Evolutionary conservation across 2,113 vertebrate genomes (phyloP).

Genomic region (Petrocephalus microphthalmus): DNA sequence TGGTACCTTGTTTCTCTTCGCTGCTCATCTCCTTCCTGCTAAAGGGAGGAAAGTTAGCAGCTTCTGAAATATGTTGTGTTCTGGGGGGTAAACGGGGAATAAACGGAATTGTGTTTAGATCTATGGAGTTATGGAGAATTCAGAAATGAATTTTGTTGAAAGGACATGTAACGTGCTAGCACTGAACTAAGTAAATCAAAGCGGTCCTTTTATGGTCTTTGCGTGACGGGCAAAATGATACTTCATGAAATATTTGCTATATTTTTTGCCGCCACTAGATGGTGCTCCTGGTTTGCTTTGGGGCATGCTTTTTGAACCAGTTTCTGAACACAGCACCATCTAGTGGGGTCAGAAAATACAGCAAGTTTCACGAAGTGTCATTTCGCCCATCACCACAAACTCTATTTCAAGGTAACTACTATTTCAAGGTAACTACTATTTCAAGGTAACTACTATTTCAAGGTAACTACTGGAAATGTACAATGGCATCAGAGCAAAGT

Average conservation of each 20-base stretch:
- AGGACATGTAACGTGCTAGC: too few species aligned
- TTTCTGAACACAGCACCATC: too few species aligned
- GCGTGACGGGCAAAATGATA: too few species aligned
- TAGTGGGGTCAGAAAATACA: too few species aligned
- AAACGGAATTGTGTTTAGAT: too few species aligned
- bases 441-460: neutral
- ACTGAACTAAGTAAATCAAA: neutral
- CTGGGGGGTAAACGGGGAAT: neutral
- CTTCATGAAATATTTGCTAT: too few species aligned
- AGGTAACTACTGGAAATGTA: neutral
- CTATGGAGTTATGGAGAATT: neutral
- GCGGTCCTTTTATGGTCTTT: neutral
- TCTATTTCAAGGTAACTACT: too few species aligned
- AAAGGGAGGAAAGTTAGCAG: constrained; percentile 13
- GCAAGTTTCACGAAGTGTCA: too few species aligned
- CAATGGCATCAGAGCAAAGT: neutral
- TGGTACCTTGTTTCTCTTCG: constrained; percentile 39
- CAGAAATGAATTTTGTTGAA: neutral
- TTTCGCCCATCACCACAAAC: neutral
- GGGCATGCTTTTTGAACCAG: too few species aligned
- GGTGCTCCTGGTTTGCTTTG: too few species aligned
- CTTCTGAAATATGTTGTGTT: neutral
- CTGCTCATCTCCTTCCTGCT: constrained; percentile 16
- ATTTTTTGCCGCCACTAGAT: too few species aligned
- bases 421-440: too few species aligned